These are phyloP conservation scores for Heliornis fulica DNA, from an alignment of 2,113 vertebrate species.

Conservation along the genomic window DNA sequence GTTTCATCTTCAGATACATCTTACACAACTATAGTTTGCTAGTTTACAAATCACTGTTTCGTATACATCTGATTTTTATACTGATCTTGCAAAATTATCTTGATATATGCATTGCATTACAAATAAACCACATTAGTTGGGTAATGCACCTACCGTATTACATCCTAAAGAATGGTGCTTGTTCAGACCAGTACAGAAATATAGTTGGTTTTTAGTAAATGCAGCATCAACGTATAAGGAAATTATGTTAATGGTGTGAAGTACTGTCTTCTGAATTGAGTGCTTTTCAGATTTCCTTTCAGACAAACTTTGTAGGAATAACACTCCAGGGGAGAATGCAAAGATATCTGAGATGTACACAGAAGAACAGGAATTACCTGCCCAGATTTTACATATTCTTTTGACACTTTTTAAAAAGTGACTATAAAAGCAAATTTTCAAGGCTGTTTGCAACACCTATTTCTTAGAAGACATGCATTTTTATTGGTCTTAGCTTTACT, in stretches of 20 bases:
- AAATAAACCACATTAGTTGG: not conserved
- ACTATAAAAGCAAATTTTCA: not conserved
- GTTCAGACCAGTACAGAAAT: not conserved
- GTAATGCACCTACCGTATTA: not conserved
- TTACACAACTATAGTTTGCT: not conserved
- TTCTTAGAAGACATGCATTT: not conserved
- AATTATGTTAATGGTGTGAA: not conserved
- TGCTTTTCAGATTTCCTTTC: not conserved
- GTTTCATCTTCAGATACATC: not conserved
- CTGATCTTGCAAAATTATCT: not conserved
- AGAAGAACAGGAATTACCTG: not conserved
- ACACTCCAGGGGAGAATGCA: not conserved
- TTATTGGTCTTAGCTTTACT: not conserved
- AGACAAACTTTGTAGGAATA: not conserved
- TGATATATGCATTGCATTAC: not conserved
- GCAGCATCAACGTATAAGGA: not conserved
- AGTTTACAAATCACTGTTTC: not conserved
- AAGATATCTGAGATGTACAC: not conserved
- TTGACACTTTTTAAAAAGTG: not conserved
- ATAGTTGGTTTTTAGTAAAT: not conserved
- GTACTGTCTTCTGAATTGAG: not conserved
- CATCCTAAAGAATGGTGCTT: not conserved
- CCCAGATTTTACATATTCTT: not conserved
- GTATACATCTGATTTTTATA: not conserved
- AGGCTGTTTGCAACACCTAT: not conserved